Evolutionary conservation across 2,797 vertebrate species (phyloP).

Genomic region (Sciaenops ocellatus): DNA sequence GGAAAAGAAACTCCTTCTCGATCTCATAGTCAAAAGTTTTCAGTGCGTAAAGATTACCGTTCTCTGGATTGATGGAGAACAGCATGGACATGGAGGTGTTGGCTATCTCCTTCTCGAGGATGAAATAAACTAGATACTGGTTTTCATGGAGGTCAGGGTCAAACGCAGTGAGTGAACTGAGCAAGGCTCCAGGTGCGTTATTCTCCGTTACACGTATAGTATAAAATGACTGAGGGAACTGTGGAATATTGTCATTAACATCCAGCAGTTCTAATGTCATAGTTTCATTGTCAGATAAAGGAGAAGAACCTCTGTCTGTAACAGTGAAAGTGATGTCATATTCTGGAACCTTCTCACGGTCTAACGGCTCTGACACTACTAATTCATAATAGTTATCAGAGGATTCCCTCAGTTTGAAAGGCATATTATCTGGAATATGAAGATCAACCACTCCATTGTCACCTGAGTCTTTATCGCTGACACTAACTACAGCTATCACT

Average conservation of each 20-base stretch:
- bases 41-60: no score
- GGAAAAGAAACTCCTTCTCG: no score
- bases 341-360: constrained; percentile 72
- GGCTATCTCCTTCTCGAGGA: no score
- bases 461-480: constrained; percentile 78
- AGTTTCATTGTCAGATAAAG: constrained; percentile 67
- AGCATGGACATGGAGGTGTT: no score
- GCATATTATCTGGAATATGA: constrained; percentile 68
- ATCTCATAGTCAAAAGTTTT: no score
- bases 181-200: constrained; percentile 73
- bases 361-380: constrained; percentile 74
- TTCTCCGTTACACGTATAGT: constrained; percentile 76
- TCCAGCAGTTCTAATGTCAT: constrained; percentile 78
- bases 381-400: constrained; percentile 79
- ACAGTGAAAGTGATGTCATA: constrained; percentile 82
- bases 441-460: constrained; percentile 78
- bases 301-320: constrained; percentile 77
- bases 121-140: no score
- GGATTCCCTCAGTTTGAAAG: constrained; percentile 78
- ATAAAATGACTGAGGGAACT: constrained; percentile 74
- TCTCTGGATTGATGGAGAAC: no score
- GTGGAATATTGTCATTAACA: constrained; percentile 84
- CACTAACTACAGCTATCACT: constrained; percentile 81
- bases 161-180: constrained; percentile 70
- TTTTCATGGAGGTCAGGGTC: no score